Evolutionary conservation across 2,113 vertebrate species (phyloP).

Genomic region (Nothobranchius kuhntae): DNA sequence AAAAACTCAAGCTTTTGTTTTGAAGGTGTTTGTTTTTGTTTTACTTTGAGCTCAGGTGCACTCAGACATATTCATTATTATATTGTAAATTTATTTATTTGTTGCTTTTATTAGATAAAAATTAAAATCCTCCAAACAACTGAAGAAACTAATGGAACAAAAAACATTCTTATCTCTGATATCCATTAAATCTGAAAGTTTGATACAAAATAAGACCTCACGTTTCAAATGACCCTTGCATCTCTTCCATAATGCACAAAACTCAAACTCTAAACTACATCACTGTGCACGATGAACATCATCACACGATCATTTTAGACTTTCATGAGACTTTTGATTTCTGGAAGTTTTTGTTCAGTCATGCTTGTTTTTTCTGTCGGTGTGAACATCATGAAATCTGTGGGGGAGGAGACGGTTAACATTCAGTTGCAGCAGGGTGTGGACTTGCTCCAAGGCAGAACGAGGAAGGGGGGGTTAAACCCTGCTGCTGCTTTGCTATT

Average conservation of each 20-base stretch:
- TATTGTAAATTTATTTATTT: constrained; percentile 11
- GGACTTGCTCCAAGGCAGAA: constrained; percentile 41
- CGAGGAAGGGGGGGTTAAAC: constrained; percentile 46
- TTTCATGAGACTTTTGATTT: not conserved
- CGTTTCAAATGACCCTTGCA: no score
- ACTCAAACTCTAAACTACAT: no score
- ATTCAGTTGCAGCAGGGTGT: constrained; percentile 55
- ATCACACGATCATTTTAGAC: no score
- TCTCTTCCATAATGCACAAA: no score
- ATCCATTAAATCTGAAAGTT: constrained; percentile 19
- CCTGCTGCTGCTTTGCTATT: constrained; percentile 61
- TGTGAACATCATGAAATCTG: not conserved
- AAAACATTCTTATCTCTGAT: constrained; percentile 27
- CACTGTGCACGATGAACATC: no score
- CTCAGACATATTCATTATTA: not conserved
- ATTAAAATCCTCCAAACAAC: constrained; percentile 42
- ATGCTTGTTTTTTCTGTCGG: not conserved
- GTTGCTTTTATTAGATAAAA: constrained; percentile 30
- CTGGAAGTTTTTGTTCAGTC: not conserved
- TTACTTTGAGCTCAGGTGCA: constrained; percentile 1
- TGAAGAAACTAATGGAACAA: constrained; percentile 38
- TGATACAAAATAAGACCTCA: not conserved
- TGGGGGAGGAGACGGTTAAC: constrained; percentile 28
- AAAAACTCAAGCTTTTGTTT: not conserved
- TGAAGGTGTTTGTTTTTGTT: not conserved